A percentile compares a stretch with the other conserved stretches of the same genome.
These are phyloP conservation scores for Hemiprocne comata DNA, from an alignment of 2,113 vertebrate species.

Conservation along the genomic window DNA sequence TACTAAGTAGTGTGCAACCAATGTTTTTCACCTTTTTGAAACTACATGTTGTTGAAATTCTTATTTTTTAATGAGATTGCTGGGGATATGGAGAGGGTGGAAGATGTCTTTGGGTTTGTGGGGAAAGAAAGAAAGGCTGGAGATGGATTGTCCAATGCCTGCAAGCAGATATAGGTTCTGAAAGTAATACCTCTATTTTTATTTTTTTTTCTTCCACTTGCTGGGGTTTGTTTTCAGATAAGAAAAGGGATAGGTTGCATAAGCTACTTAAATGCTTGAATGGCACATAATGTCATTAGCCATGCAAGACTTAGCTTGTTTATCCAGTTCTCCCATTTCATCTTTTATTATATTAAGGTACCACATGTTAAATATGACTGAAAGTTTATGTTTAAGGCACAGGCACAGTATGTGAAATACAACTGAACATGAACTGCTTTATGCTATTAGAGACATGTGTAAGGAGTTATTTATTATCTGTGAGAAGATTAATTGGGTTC, in stretches of 20 bases:
- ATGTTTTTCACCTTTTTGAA: neutral
- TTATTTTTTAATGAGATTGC: neutral
- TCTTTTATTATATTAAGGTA: neutral
- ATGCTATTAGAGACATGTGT: neutral
- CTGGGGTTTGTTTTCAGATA: neutral
- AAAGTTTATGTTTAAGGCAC: neutral
- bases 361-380: neutral
- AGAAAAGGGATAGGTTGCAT: neutral
- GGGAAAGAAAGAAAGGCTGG: neutral
- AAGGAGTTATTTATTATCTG: neutral
- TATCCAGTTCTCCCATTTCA: neutral
- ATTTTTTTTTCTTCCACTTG: neutral
- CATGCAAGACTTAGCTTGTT: constrained; percentile 7
- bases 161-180: neutral
- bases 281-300: neutral
- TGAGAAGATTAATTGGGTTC: neutral
- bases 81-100: too few species aligned
- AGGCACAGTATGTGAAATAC: neutral
- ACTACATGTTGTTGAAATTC: neutral
- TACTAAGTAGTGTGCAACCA: neutral
- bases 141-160: rapidly evolving
- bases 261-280: neutral
- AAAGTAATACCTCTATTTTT: neutral
- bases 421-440: neutral
- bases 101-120: neutral